Evolutionary conservation across 2,113 vertebrate species (phyloP).

Genomic region (Girardinichthys multiradiatus): DNA sequence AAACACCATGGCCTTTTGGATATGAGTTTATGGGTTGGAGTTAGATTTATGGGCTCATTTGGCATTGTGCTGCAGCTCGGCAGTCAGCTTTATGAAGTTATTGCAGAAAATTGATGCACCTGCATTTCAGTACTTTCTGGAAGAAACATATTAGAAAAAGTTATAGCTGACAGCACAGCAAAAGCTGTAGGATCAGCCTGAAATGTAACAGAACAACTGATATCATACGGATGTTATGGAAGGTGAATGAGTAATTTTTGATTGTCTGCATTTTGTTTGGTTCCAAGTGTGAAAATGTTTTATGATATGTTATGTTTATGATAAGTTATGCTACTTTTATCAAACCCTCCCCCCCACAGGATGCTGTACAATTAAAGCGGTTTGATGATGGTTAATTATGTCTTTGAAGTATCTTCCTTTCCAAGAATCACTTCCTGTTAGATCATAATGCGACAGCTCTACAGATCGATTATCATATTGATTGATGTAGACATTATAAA

Average conservation of each 20-base stretch:
- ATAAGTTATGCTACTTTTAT: neutral
- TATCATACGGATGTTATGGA: neutral
- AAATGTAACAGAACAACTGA: neutral
- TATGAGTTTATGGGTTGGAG: constrained; percentile 7
- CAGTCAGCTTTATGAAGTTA: constrained; percentile 1
- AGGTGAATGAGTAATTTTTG: neutral
- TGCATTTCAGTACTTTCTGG: neutral
- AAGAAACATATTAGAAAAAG: constrained; percentile 4
- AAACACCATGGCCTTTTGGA: neutral
- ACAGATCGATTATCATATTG: constrained; percentile 1
- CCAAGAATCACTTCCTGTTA: constrained; percentile 3
- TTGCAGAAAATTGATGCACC: constrained; percentile 17
- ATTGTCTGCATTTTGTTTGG: neutral
- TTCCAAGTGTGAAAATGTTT: neutral
- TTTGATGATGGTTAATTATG: constrained; percentile 7
- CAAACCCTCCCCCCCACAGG: neutral
- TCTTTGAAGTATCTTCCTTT: constrained; percentile 4
- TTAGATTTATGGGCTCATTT: constrained; percentile 29
- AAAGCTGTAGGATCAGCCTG: neutral
- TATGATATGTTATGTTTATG: no score
- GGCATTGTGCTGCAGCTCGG: constrained; percentile 3
- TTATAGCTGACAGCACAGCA: neutral
- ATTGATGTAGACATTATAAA: neutral
- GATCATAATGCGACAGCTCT: neutral
- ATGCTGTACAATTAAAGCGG: neutral